These are phyloP conservation scores for Anniella stebbinsi DNA, from an alignment of 2,797 vertebrate genomes.

Conservation along the genomic window DNA sequence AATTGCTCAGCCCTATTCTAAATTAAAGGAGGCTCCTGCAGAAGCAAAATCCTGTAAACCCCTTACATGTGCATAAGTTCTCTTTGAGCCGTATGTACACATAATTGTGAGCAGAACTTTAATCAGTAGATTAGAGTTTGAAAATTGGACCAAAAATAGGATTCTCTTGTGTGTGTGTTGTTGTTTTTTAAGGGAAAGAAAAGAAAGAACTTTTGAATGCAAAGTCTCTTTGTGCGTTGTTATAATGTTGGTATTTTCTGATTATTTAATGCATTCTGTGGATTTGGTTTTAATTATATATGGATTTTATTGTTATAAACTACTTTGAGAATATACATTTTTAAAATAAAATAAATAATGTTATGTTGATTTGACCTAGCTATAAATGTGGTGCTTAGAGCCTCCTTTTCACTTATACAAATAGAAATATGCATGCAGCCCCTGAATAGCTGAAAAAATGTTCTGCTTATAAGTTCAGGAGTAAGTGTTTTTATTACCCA, in stretches of 20 bases:
- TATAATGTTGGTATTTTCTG: background rate
- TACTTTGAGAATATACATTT: background rate
- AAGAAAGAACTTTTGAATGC: background rate
- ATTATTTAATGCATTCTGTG: background rate
- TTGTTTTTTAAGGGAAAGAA: background rate
- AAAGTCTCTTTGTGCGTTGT: background rate
- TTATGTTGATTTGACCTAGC: slow-evolving; percentile 41
- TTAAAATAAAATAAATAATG: slow-evolving; percentile 7
- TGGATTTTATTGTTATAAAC: background rate
- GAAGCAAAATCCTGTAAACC: background rate
- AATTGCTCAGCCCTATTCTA: background rate
- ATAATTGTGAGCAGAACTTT: background rate
- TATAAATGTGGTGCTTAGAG: background rate
- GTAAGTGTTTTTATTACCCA: slow-evolving; percentile 55
- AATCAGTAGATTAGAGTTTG: background rate
- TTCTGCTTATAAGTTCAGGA: slow-evolving; percentile 9
- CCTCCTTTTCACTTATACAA: slow-evolving; percentile 46
- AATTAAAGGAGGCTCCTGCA: background rate
- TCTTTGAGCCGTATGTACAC: background rate
- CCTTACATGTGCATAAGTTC: background rate
- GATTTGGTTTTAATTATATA: background rate
- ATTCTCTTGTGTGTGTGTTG: too few relatives aligned
- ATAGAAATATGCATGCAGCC: slow-evolving; percentile 12
- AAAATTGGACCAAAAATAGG: background rate
- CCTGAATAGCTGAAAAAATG: slow-evolving; percentile 35